A percentile compares a stretch with the other conserved stretches of the same genome.
Evolutionary conservation across 1,140 invertebrate genomes (phyloP).

Genomic region (Drosophila ohnishii): DNA sequence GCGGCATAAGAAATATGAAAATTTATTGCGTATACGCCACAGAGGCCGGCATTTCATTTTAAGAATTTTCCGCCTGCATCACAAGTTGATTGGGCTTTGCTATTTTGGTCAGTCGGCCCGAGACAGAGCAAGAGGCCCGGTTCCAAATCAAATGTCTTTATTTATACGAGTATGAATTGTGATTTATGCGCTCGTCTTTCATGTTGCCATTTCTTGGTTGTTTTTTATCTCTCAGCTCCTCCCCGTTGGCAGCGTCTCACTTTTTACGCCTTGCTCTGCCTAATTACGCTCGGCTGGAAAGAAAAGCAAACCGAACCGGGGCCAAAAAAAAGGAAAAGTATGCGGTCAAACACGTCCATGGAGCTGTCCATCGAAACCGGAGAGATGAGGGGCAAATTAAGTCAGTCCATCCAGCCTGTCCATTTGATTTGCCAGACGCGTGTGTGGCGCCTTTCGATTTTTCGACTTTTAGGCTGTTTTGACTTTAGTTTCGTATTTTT

Average conservation of each 20-base stretch:
- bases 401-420: constrained; percentile 57
- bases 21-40: constrained; percentile 77
- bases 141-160: constrained; percentile 74
- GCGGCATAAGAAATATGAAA: constrained; percentile 74
- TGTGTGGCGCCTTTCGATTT: constrained; percentile 75
- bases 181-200: constrained; percentile 74
- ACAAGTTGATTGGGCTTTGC: constrained; percentile 66
- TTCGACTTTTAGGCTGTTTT: constrained; percentile 23
- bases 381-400: constrained; percentile 31
- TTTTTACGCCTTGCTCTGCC: constrained; percentile 58
- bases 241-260: constrained; percentile 46
- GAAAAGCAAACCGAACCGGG: constrained; percentile 20
- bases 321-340: constrained; percentile 21
- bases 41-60: constrained; percentile 49
- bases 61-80: constrained; percentile 52
- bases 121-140: constrained; percentile 28
- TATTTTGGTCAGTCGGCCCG: constrained; percentile 49
- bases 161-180: constrained; percentile 66
- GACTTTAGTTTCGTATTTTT: constrained; percentile 28
- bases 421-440: constrained; percentile 76
- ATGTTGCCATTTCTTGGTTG: constrained; percentile 57
- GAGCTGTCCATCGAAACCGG: constrained; percentile 6
- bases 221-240: constrained; percentile 6
- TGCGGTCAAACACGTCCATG: constrained; percentile 15
- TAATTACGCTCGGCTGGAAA: constrained; percentile 62